Evolutionary conservation across 2,797 vertebrate species (phyloP).

Genomic region (Leuciscus waleckii): DNA sequence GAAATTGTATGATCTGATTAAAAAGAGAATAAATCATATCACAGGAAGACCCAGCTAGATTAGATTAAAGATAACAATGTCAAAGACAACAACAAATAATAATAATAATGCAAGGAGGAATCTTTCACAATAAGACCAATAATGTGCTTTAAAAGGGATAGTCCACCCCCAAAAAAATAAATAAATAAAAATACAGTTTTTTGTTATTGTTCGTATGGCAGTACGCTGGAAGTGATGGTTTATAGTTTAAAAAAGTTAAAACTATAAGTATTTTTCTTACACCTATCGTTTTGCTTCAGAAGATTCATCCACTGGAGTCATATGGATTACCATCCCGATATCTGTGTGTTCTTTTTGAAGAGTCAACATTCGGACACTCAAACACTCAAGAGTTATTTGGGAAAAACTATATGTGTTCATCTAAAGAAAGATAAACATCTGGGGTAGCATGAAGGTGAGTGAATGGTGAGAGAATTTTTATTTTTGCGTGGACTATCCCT

Average conservation of each 20-base stretch:
- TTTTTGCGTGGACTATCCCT: not conserved
- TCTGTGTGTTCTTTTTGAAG: not conserved
- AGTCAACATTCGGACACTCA: not conserved
- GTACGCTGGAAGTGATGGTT: not conserved
- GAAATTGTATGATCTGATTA: constrained; percentile 63
- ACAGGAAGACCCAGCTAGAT: not conserved
- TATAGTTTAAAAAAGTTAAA: not conserved
- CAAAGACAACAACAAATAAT: not conserved
- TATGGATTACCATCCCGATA: not conserved
- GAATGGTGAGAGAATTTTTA: not conserved
- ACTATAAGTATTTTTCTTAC: not conserved
- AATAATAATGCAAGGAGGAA: not conserved
- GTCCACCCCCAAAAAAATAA: not conserved
- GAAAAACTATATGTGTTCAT: too few relatives aligned
- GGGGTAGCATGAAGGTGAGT: not conserved
- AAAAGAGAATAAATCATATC: constrained; percentile 42
- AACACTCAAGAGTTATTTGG: not conserved
- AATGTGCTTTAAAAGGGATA: not conserved
- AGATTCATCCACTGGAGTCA: not conserved
- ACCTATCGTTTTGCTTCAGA: not conserved
- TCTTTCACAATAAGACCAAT: not conserved
- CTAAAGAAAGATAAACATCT: not conserved
- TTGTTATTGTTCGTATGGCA: not conserved
- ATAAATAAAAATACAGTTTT: not conserved
- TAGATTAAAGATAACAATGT: not conserved